A percentile compares a stretch with the other conserved stretches of the same genome.
phyloP scores from a whole-genome alignment of 2,113 vertebrate genomes.

The Peucedramus taeniatus region DNA sequence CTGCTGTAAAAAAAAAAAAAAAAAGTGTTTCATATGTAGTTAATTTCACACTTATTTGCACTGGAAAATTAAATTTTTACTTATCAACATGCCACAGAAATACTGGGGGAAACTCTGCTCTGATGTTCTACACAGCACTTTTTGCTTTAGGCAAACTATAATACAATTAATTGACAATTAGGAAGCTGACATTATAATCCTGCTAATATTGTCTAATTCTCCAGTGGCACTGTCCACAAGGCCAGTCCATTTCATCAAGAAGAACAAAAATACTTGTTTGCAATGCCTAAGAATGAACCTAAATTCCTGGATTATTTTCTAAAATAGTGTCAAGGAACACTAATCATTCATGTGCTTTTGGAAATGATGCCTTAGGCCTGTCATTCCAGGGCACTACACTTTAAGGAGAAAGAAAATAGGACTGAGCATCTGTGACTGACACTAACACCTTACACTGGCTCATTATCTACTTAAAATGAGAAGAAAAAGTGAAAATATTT shows the following conservation, averaged over 20 bases:
- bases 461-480: neutral
- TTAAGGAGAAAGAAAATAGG: neutral
- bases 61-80: conserved; percentile 68
- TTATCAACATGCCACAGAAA: conserved; percentile 65
- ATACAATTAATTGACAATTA: conserved; percentile 59
- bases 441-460: neutral
- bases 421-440: neutral
- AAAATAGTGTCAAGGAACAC: neutral
- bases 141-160: conserved; percentile 42
- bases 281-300: neutral
- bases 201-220: neutral
- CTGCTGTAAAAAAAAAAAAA: neutral
- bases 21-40: conserved; percentile 60
- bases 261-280: neutral
- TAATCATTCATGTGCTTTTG: neutral
- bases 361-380: neutral
- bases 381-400: neutral
- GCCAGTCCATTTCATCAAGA: neutral
- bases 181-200: conserved; percentile 12
- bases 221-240: neutral
- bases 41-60: conserved; percentile 71
- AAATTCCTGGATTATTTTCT: neutral
- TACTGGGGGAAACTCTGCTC: conserved; percentile 22
- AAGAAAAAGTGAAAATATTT: neutral
- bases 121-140: conserved; percentile 15